A percentile compares a stretch with the other conserved stretches of the same genome.
Conservation (phyloP, 2,888 invertebrate species). For the Gerris lacustris region DNA sequence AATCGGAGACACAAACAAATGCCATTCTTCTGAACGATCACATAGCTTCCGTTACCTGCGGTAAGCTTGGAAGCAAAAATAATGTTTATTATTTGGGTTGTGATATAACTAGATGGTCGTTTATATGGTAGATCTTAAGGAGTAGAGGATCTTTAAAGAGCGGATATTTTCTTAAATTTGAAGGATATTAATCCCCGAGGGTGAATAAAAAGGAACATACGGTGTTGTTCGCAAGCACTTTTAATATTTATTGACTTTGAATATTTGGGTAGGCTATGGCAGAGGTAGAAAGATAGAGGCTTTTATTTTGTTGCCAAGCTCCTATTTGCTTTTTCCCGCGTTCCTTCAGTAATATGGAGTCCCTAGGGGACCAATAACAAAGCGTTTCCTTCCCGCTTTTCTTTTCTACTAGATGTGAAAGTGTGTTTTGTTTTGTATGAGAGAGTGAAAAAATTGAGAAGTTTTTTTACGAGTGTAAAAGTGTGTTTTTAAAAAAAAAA, state of each 20-base stretch:
- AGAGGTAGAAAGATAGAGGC: background rate
- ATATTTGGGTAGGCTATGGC: background rate
- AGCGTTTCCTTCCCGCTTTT: background rate
- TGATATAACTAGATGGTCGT: too few relatives aligned
- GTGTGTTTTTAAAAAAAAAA: too few relatives aligned
- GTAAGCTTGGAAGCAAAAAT: too few relatives aligned
- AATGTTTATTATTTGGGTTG: too few relatives aligned
- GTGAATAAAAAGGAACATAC: background rate
- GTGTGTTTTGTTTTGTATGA: background rate
- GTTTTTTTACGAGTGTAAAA: background rate
- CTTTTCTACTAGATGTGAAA: background rate
- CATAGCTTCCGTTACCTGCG: too few relatives aligned
- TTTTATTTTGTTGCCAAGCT: background rate
- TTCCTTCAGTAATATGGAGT: background rate
- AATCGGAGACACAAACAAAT: too few relatives aligned
- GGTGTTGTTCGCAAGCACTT: background rate
- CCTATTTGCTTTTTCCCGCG: background rate
- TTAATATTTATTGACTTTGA: slow-evolving; percentile 5
- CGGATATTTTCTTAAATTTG: background rate
- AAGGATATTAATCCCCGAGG: background rate
- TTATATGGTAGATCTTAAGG: too few relatives aligned
- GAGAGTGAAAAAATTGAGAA: background rate
- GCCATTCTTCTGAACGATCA: too few relatives aligned
- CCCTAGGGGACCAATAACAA: slow-evolving; percentile 1
- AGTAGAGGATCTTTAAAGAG: background rate